Evolutionary conservation across 2,888 invertebrate genomes (phyloP), one percentile per base, ranked within the genome.

Genomic region (Junonia oenone): DNA sequence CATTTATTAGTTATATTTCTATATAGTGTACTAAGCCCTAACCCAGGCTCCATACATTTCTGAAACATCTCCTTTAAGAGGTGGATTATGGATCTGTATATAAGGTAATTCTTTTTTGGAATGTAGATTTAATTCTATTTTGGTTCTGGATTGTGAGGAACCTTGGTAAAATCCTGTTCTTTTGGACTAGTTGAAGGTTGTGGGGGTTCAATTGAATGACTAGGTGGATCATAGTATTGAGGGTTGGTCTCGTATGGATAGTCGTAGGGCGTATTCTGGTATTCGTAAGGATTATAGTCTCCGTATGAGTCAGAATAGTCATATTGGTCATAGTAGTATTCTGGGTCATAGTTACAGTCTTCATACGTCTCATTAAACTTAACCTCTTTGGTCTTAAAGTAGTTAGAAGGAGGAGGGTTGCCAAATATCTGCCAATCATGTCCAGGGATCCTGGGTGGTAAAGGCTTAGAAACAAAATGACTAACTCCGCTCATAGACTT

Each of bases 121-220:
- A 2, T 22, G 22, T 22, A 22, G 22, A 22, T 22, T 22, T 22
- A 22, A 3, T 22, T 22, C 22, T 22, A 22, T 22, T 22, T 22
- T 22, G 22, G 22, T 22, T 22, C 22, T 22, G 22, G 22, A 22
- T 22, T 22, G 22, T 22, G 22, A 22, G 8, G 15, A 26, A 2
- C 37, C 15, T 46, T 29, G 13, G 19, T 37, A 53, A 53, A 53
- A 53, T 53, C 38, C 40, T 40, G 14, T 15, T 40, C 15, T 19
- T 40, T 15, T 38, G 22, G 5, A 22, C 22, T 22, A 22, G 22
- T 5, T 2, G 22, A 3, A 22, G 22, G 22, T 22, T 22, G 22
- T 22, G 22, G 22, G 22, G 22, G 22, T 22, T 22, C 22, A 3
- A 22, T 22, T 22, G 22, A 22, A 22, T 22, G 22, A 22, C 22